Evolutionary conservation across 2,113 vertebrate species (phyloP).

Genomic region (Corvus moneduloides): DNA sequence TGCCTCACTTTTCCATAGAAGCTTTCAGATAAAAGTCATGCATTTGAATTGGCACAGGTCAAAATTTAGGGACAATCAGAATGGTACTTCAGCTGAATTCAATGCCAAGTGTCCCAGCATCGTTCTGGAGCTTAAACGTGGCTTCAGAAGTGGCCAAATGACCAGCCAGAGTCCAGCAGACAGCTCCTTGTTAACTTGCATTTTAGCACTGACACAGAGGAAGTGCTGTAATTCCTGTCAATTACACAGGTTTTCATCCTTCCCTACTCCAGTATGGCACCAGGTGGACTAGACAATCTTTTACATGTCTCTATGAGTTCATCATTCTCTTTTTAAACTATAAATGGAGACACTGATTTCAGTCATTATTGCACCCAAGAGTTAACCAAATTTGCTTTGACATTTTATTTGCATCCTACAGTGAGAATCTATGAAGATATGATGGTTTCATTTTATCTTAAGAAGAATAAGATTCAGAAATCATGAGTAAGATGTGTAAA

Average conservation of each 20-base stretch:
- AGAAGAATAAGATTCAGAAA: not conserved
- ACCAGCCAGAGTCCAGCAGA: not conserved
- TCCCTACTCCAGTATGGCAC: not conserved
- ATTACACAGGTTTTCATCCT: not conserved
- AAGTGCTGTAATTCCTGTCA: not conserved
- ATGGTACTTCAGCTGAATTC: not conserved
- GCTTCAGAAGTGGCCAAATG: not conserved
- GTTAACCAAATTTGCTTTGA: not conserved
- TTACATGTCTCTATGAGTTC: not conserved
- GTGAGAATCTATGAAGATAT: not conserved
- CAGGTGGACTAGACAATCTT: not conserved
- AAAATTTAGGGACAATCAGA: not conserved
- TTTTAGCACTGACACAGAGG: not conserved
- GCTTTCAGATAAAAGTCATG: not conserved
- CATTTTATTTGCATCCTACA: not conserved
- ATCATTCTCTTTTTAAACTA: not conserved
- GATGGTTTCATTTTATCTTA: not conserved
- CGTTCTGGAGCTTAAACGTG: not conserved
- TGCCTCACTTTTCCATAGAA: not conserved
- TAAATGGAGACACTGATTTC: not conserved
- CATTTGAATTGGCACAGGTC: not conserved
- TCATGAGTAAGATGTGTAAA: not conserved
- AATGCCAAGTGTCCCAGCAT: not conserved
- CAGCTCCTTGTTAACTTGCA: not conserved
- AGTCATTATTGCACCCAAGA: not conserved